Percentiles rank a stretch among this genome's conserved stretches.
These are phyloP conservation scores for Arothron firmamentum DNA, from an alignment of 2,113 vertebrate genomes.

Conservation along the genomic window DNA sequence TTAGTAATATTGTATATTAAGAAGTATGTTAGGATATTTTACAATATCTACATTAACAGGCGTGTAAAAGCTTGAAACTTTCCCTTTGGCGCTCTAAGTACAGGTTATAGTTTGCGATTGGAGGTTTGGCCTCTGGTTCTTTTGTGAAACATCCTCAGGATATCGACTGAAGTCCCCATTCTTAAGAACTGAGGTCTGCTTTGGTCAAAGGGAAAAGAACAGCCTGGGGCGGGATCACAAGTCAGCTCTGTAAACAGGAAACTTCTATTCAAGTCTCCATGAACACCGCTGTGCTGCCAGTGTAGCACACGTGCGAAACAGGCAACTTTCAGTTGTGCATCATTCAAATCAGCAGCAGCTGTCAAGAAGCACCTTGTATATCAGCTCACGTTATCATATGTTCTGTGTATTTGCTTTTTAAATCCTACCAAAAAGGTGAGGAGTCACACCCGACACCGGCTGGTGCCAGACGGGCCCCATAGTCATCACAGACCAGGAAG, in stretches of 20 bases:
- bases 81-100: background rate
- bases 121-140: constrained; percentile 33
- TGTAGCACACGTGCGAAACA: constrained; percentile 4
- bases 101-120: constrained; percentile 7
- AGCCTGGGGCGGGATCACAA: constrained; percentile 58
- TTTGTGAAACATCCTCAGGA: constrained; percentile 75
- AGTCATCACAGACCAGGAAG: constrained; percentile 22
- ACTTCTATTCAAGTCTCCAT: constrained; percentile 32
- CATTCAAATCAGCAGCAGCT: background rate
- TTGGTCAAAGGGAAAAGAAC: constrained; percentile 48
- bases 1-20: too few species aligned
- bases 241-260: constrained; percentile 71
- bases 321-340: background rate
- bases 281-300: background rate
- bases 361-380: constrained; percentile 10
- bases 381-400: constrained; percentile 6
- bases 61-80: background rate
- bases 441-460: constrained; percentile 34
- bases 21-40: background rate
- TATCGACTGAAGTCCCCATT: constrained; percentile 56
- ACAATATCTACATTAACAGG: background rate
- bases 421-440: constrained; percentile 27
- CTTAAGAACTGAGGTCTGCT: constrained; percentile 38
- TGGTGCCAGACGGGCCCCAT: constrained; percentile 3
- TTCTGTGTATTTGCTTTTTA: background rate